Evolutionary conservation across 2,797 vertebrate genomes (phyloP).

Genomic region (Gila robusta): DNA sequence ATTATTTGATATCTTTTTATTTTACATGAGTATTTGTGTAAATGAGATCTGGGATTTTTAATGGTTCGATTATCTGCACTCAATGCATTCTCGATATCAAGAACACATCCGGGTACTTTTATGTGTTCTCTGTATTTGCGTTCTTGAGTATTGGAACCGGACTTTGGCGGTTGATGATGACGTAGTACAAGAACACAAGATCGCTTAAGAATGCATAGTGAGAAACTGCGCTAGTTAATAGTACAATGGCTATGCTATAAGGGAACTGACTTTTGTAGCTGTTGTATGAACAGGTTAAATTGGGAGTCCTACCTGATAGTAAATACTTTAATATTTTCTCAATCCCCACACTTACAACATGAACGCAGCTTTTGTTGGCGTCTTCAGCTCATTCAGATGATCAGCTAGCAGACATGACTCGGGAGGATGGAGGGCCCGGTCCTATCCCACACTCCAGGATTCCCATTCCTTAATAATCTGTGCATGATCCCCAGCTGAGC

Average conservation of each 20-base stretch:
- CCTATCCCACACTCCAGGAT: conserved; percentile 64
- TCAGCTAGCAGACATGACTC: conserved; percentile 68
- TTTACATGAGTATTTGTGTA: too few species aligned
- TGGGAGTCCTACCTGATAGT: neutral
- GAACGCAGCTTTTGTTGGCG: neutral
- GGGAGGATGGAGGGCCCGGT: conserved; percentile 61
- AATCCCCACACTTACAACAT: neutral
- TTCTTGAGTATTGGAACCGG: neutral
- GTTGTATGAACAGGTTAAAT: neutral
- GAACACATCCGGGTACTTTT: neutral
- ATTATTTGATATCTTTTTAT: too few species aligned
- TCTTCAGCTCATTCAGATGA: conserved; percentile 63
- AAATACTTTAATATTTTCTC: neutral
- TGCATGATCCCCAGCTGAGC: conserved; percentile 72
- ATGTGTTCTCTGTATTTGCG: neutral
- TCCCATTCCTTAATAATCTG: conserved; percentile 76
- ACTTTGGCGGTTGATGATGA: neutral
- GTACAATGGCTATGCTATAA: neutral
- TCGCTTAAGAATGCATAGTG: neutral
- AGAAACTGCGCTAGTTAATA: neutral
- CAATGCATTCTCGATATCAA: neutral
- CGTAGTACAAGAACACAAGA: neutral
- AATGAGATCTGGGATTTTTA: neutral
- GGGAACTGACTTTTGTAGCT: neutral
- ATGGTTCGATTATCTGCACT: neutral